Evolutionary conservation across 2,113 vertebrate genomes (phyloP).

Genomic region (Pygathrix nemaeus): DNA sequence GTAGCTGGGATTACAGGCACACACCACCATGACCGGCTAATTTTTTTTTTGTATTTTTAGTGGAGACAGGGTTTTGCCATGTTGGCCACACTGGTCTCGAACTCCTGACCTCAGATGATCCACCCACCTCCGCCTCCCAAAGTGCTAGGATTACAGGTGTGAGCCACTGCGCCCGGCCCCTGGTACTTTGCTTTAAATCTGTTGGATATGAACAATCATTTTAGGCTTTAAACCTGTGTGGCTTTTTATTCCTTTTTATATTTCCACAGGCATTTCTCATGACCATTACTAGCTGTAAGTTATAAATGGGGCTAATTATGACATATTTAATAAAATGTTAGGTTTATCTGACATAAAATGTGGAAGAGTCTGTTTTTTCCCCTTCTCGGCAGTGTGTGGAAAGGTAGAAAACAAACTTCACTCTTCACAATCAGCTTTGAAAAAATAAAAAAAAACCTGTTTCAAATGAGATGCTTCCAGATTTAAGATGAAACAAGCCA

Average conservation of each 20-base stretch:
- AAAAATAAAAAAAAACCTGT: background rate
- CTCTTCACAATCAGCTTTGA: conserved; percentile 17
- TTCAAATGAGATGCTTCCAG: conserved; percentile 2
- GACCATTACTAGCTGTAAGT: background rate
- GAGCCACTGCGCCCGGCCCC: too few species aligned
- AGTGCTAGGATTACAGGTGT: too few species aligned
- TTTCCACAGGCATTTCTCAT: background rate
- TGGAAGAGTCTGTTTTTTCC: conserved; percentile 50
- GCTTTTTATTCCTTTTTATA: background rate
- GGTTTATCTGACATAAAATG: background rate
- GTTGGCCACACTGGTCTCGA: too few species aligned
- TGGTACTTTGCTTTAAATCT: background rate
- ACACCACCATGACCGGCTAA: too few species aligned
- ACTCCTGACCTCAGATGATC: too few species aligned
- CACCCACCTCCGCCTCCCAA: too few species aligned
- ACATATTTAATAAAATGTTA: conserved; percentile 53
- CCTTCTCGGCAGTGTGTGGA: conserved; percentile 23
- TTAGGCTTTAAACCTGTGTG: background rate
- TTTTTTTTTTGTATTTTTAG: too few species aligned
- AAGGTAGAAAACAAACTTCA: conserved; percentile 35
- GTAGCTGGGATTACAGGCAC: too few species aligned
- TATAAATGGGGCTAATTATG: background rate
- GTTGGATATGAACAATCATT: background rate
- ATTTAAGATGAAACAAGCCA: conserved; percentile 41
- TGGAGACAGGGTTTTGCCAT: too few species aligned